These are phyloP conservation scores for Chaenocephalus aceratus DNA, from an alignment of 2,113 vertebrate genomes.

Conservation along the genomic window DNA sequence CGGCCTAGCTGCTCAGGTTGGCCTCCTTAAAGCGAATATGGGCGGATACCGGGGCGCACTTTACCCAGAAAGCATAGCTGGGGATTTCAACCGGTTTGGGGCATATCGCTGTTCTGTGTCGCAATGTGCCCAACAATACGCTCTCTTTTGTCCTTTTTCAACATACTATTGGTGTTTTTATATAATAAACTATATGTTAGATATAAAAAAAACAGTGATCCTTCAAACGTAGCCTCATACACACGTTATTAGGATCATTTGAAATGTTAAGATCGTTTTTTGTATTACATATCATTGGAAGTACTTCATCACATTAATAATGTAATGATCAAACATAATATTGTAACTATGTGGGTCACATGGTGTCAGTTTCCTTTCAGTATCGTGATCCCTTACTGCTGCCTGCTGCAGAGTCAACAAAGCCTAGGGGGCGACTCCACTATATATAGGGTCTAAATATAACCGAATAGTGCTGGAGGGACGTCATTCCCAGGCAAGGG, in stretches of 20 bases:
- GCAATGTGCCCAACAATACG: slow-evolving; percentile 20
- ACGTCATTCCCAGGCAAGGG: slow-evolving; percentile 79
- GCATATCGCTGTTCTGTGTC: slow-evolving; percentile 33
- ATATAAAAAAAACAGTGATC: no score
- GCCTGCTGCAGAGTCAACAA: slow-evolving; percentile 73
- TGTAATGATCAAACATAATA: slow-evolving; percentile 1
- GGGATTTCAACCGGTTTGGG: slow-evolving; percentile 70
- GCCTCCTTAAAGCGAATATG: slow-evolving; percentile 82
- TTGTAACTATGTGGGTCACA: slow-evolving; percentile 30
- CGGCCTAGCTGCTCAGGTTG: slow-evolving; percentile 80
- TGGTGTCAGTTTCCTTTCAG: slow-evolving; percentile 20
- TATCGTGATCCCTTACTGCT: neutral
- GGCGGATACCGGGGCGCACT: slow-evolving; percentile 85
- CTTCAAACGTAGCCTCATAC: no score
- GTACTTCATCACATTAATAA: neutral
- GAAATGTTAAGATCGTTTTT: neutral
- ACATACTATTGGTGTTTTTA: neutral
- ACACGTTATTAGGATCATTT: no score
- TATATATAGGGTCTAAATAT: slow-evolving; percentile 89
- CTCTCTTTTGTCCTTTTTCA: neutral
- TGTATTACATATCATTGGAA: neutral
- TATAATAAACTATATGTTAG: no score
- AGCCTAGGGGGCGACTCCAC: slow-evolving; percentile 80
- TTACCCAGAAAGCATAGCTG: slow-evolving; percentile 84
- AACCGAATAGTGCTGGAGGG: slow-evolving; percentile 76